Percentiles rank a stretch among this genome's conserved stretches.
These are phyloP conservation scores for Sapajus apella DNA, from an alignment of 2,113 vertebrate species.

Conservation along the genomic window DNA sequence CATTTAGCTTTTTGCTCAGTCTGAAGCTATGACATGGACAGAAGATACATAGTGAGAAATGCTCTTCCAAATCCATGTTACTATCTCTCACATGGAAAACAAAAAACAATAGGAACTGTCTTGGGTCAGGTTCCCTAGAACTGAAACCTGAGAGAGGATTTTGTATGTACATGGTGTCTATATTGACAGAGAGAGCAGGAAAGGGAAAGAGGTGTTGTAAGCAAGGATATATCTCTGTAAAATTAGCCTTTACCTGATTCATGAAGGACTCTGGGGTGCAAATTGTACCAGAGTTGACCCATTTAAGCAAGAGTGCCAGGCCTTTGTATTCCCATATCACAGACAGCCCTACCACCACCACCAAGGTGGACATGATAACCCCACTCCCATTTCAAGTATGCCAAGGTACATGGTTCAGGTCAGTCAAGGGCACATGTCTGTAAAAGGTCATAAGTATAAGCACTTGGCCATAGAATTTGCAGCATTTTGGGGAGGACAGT, in stretches of 20 bases:
- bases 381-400: not conserved
- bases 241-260: not conserved
- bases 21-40: not conserved
- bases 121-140: not conserved
- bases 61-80: not conserved
- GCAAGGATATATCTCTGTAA: not conserved
- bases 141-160: not conserved
- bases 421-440: not conserved
- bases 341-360: accelerated
- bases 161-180: not conserved
- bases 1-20: not conserved
- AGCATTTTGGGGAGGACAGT: not conserved
- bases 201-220: not conserved
- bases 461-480: not conserved
- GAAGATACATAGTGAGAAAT: not conserved
- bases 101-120: not conserved
- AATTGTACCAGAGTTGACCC: not conserved
- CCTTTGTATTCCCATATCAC: not conserved
- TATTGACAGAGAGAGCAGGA: not conserved
- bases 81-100: not conserved
- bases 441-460: not conserved
- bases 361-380: not conserved
- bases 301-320: not conserved
- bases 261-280: not conserved
- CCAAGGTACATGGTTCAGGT: not conserved